Conservation (phyloP, 2,797 vertebrate genomes). For the Apogon talboti region DNA sequence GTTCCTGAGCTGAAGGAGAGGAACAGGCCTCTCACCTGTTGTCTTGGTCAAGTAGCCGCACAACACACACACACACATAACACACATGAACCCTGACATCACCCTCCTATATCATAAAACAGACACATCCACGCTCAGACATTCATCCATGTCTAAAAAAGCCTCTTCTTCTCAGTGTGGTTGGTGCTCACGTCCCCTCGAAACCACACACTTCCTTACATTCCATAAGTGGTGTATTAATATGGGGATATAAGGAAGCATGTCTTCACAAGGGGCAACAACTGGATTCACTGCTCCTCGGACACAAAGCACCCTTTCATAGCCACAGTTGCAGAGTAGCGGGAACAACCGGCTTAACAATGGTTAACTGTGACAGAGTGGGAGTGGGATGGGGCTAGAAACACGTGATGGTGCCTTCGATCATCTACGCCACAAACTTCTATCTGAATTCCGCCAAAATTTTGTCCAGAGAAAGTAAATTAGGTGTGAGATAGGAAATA, state of each 20-base stretch:
- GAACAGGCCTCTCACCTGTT: constrained; percentile 76
- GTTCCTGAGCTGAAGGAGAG: constrained; percentile 64
- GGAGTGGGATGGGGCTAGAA: constrained; percentile 4
- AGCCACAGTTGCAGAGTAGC: constrained; percentile 52
- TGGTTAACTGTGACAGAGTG: constrained; percentile 67
- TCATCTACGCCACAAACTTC: constrained; percentile 8
- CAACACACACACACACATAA: constrained; percentile 26
- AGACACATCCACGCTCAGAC: constrained; percentile 31
- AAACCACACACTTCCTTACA: constrained; percentile 99
- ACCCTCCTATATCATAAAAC: constrained; percentile 38
- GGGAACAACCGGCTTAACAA: constrained; percentile 63
- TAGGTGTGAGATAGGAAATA: background rate
- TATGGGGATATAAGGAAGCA: constrained; percentile 99
- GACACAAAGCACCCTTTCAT: constrained; percentile 80
- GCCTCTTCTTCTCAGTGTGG: constrained; percentile 8
- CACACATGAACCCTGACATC: constrained; percentile 17
- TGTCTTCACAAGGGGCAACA: constrained; percentile 89
- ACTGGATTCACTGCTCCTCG: constrained; percentile 69
- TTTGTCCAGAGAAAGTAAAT: no score
- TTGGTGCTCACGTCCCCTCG: constrained; percentile 78
- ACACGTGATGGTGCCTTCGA: constrained; percentile 27
- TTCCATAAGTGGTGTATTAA: constrained; percentile 96
- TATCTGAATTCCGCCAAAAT: background rate
- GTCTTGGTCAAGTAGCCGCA: constrained; percentile 33
- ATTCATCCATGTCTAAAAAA: constrained; percentile 7